phyloP scores from a whole-genome alignment of 2,888 invertebrate genomes.

The Folsomia candida region DNA sequence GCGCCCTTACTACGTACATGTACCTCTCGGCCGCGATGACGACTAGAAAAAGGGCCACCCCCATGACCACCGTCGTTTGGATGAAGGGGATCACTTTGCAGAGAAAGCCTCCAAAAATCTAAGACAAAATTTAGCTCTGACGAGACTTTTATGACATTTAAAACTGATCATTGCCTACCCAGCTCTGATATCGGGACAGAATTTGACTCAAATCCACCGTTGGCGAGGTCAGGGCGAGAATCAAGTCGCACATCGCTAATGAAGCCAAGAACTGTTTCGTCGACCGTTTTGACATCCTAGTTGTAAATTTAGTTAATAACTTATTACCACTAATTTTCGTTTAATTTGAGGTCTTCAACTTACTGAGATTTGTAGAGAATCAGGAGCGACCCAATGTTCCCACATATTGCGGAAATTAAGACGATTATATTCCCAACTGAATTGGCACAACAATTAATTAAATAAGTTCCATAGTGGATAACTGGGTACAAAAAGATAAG shows the following conservation, averaged over 20 bases:
- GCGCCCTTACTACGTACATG: constrained; percentile 33
- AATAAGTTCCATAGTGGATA: neutral
- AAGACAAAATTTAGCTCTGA: constrained; percentile 1
- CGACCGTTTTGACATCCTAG: constrained; percentile 29
- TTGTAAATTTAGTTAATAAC: neutral
- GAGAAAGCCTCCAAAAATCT: constrained; percentile 37
- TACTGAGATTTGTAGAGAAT: constrained; percentile 40
- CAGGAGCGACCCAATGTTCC: constrained; percentile 44
- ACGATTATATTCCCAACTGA: constrained; percentile 41
- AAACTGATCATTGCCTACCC: constrained; percentile 17
- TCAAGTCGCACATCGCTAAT: constrained; percentile 35
- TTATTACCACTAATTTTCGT: constrained; percentile 2
- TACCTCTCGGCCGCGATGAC: constrained; percentile 42
- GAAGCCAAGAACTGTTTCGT: constrained; percentile 37
- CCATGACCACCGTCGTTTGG: constrained; percentile 36
- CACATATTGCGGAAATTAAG: constrained; percentile 45
- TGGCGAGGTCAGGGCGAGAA: constrained; percentile 26
- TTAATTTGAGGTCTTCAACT: neutral
- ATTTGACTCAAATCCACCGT: constrained; percentile 23
- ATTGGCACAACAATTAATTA: neutral
- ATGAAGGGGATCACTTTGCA: constrained; percentile 37
- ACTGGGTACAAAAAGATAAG: neutral
- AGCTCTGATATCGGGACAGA: constrained; percentile 21
- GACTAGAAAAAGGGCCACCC: constrained; percentile 35
- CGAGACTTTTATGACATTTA: neutral